Percentiles rank a stretch among this genome's conserved stretches.
Conservation (phyloP, 2,797 vertebrate species). For the Epinephelus coioides region DNA sequence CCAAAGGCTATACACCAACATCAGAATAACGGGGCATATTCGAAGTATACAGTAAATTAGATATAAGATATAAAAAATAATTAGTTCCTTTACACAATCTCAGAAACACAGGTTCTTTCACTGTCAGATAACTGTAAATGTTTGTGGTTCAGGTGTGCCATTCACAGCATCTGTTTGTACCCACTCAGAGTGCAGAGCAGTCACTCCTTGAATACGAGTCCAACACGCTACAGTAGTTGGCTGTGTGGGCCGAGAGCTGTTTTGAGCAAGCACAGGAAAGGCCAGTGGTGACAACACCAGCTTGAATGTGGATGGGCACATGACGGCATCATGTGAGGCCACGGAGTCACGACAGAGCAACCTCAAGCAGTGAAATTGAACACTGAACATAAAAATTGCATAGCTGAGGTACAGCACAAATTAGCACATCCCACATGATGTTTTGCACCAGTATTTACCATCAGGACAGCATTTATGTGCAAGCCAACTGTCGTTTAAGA, state of each 20-base stretch:
- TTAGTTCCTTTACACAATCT: not conserved
- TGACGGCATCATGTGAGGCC: conserved; percentile 52
- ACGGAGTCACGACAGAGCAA: conserved; percentile 31
- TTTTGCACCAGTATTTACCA: conserved; percentile 35
- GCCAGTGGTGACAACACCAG: conserved; percentile 51
- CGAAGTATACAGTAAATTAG: not conserved
- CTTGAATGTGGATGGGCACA: conserved; percentile 20
- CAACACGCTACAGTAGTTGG: conserved; percentile 1
- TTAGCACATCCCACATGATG: conserved; percentile 46
- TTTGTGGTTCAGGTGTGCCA: not conserved
- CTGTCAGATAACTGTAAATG: conserved; percentile 15
- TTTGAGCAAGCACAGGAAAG: conserved; percentile 51
- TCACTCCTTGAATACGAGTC: not conserved
- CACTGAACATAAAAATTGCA: conserved; percentile 47
- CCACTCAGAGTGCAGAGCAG: not conserved
- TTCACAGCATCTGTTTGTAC: conserved; percentile 24
- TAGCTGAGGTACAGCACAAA: conserved; percentile 26
- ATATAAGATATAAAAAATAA: not conserved
- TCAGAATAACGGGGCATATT: not conserved
- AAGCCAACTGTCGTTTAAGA: conserved; percentile 38
- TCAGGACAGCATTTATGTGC: conserved; percentile 18
- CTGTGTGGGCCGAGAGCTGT: conserved; percentile 25
- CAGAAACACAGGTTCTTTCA: not conserved
- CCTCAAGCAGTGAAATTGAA: conserved; percentile 16
- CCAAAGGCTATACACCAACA: not conserved